A percentile compares a stretch with the other conserved stretches of the same genome.
phyloP scores from a whole-genome alignment of 2,888 invertebrate species.

The Dexiosoma caninum region DNA sequence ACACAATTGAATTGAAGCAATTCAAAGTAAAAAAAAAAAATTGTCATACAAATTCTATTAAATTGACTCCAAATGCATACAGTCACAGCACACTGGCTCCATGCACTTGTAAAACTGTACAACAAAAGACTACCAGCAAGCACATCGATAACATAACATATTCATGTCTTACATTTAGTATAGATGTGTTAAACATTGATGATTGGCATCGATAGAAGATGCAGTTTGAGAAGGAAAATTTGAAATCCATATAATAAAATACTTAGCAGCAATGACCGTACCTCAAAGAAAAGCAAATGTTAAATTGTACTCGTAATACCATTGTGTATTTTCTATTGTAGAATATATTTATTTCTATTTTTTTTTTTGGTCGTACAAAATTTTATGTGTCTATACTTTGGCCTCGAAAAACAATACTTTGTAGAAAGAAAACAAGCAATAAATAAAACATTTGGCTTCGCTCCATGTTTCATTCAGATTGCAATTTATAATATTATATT shows the following conservation, averaged over 20 bases:
- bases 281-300: conserved; percentile 14
- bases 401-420: conserved; percentile 8
- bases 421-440: too few species aligned
- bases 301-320: conserved; percentile 40
- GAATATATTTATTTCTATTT: not conserved
- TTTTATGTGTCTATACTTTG: conserved; percentile 5
- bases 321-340: conserved; percentile 26
- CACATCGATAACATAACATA: conserved; percentile 24
- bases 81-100: conserved; percentile 14
- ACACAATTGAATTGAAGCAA: conserved; percentile 41
- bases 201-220: conserved; percentile 48
- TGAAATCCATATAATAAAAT: conserved; percentile 33
- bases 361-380: not conserved
- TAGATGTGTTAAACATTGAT: conserved; percentile 53
- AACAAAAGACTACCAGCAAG: conserved; percentile 4
- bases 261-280: conserved; percentile 23
- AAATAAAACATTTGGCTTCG: too few species aligned
- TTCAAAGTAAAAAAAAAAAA: not conserved
- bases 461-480: too few species aligned
- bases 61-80: conserved; percentile 49
- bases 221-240: not conserved
- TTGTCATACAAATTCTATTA: conserved; percentile 27
- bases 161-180: conserved; percentile 37
- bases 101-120: conserved; percentile 22
- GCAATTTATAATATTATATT: too few species aligned